Base-by-base conservation (phyloP, 2,797 vertebrate species). In the Acanthiza pusilla region DNA sequence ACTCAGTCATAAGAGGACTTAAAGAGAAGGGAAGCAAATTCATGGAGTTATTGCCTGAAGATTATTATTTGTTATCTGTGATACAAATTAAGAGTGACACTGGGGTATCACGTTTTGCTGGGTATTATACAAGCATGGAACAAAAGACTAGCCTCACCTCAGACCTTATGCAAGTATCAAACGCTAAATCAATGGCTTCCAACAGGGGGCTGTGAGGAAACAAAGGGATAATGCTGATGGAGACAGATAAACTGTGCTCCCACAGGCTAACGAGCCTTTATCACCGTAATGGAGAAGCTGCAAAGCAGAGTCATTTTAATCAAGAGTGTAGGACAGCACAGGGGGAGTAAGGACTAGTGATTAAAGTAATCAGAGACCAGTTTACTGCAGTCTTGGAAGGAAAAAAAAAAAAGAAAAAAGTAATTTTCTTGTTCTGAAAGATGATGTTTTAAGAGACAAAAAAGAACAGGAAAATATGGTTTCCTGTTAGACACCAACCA, bases 151-250 rank as follows among this genome's bases (percentile, higher is more conserved):
- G 68, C 40, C 60, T 92, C 60, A 79, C 55, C 77, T 95, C 57
- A 40, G 67, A 70, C 81, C 48, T 85, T 73, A 9, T 30, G 74
- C 63, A 66, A 60, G 51, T 87, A 71, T 91, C 84, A 70, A 87
- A 61, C 19, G 5, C 6, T 2, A 70, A 91, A 88, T 92, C 71
- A 43, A 34, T 92, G 77, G 25, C 57, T 94, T 91, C 91, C 53
- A 61, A n/a, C 34, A 63, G 74, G 48, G 58, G 68, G 25, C 32
- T 92, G 29, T 63, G 62, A 60, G 60, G 67, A 87, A 75, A 84
- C 74, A 79, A 73, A 87, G 67, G 93, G 78, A n/a, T 85, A 72
- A 82, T 85, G n/a, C 60, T 85, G 92, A 94, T 91, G 42, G 61
- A 90, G 73, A 11, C 45, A 70, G 85, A 88, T 88, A 89, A 89